Evolutionary conservation across 2,888 invertebrate species (phyloP).

Genomic region (Amaurobius ferox): DNA sequence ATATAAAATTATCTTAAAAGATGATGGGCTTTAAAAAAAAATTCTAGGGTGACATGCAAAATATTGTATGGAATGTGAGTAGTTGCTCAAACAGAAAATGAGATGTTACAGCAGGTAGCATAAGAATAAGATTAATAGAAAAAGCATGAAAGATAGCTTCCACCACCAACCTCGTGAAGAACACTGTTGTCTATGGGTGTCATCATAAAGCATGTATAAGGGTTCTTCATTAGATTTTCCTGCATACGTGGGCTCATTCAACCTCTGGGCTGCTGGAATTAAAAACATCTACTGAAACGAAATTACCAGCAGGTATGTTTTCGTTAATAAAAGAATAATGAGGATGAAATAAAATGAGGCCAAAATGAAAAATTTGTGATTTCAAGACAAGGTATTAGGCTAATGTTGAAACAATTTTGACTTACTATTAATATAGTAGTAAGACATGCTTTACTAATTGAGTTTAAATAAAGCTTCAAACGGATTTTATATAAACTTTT

Average conservation of each 20-base stretch:
- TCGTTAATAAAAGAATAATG: not conserved
- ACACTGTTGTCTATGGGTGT: slow-evolving; percentile 73
- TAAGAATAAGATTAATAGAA: not conserved
- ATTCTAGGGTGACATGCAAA: slow-evolving; percentile 26
- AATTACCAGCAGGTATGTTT: slow-evolving; percentile 29
- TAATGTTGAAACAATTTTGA: no score
- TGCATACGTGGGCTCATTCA: slow-evolving; percentile 56
- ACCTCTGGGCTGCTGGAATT: slow-evolving; percentile 66
- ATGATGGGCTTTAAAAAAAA: no score
- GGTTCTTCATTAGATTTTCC: slow-evolving; percentile 73
- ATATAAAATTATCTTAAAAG: no score
- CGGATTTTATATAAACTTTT: no score
- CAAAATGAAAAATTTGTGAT: no score
- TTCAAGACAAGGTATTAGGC: no score
- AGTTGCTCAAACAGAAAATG: slow-evolving; percentile 8
- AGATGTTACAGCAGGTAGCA: slow-evolving; percentile 25
- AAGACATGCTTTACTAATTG: no score
- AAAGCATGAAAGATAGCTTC: slow-evolving; percentile 57
- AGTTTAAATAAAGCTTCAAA: no score
- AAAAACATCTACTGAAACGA: slow-evolving; percentile 67
- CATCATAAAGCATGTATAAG: slow-evolving; percentile 74
- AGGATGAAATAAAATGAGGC: not conserved
- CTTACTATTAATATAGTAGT: no score
- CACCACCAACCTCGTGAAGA: slow-evolving; percentile 71
- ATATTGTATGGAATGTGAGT: not conserved